Conservation (phyloP, 1,140 invertebrate species). For the Trinorchestia longiramus region DNA sequence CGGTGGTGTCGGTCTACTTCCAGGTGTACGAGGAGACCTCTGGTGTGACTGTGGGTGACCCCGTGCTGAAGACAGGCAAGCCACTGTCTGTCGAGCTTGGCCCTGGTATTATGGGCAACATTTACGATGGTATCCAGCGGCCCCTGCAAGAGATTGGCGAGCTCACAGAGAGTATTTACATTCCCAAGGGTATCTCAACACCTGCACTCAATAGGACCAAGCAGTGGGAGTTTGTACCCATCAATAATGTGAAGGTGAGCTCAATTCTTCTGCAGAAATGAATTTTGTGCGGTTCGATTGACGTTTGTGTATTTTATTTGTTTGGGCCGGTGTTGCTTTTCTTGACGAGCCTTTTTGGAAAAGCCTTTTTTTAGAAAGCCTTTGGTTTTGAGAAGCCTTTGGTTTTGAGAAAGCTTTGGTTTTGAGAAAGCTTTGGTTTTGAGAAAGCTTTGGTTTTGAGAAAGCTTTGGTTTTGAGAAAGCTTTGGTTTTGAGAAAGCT, state of each 20-base stretch:
- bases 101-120: constrained; percentile 98
- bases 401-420: too few relatives aligned
- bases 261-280: background rate
- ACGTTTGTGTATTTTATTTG: background rate
- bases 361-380: too few relatives aligned
- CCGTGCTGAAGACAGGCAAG: constrained; percentile 97
- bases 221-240: constrained; percentile 94
- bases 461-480: too few relatives aligned
- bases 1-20: too few relatives aligned
- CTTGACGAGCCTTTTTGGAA: too few relatives aligned
- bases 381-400: too few relatives aligned
- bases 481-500: too few relatives aligned
- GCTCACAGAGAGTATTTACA: constrained; percentile 95
- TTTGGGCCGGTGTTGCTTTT: too few relatives aligned
- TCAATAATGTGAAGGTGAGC: constrained; percentile 82
- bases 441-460: too few relatives aligned
- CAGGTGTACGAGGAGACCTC: constrained; percentile 99
- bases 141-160: constrained; percentile 97
- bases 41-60: constrained; percentile 99
- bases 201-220: constrained; percentile 86
- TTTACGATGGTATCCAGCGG: constrained; percentile 99
- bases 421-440: too few relatives aligned
- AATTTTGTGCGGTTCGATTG: background rate
- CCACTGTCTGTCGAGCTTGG: constrained; percentile 98
- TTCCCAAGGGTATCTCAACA: constrained; percentile 97